Evolutionary conservation across 2,888 invertebrate species (phyloP).

Genomic region (Anoplius nigerrimus): DNA sequence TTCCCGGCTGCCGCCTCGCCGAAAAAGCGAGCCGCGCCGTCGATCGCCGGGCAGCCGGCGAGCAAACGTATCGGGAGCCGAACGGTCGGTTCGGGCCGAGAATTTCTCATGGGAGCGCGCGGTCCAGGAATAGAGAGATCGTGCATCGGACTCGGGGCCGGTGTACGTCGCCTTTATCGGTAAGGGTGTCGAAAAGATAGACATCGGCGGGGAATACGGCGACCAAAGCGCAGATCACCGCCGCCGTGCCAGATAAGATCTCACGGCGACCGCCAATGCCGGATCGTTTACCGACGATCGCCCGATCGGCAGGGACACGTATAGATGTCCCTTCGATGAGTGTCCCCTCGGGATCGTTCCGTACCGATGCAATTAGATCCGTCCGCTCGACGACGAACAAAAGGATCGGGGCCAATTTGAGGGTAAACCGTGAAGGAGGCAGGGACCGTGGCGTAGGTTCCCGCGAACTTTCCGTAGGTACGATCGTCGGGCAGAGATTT

Average conservation of each 20-base stretch:
- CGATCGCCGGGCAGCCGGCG: too few species aligned
- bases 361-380: conserved; percentile 56
- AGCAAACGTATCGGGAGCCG: too few species aligned
- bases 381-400: conserved; percentile 31
- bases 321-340: conserved; percentile 27
- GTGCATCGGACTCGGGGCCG: conserved; percentile 29
- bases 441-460: neutral
- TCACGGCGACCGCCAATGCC: conserved; percentile 43
- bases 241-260: conserved; percentile 52
- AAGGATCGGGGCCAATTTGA: conserved; percentile 36
- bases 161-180: conserved; percentile 50
- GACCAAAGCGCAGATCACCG: conserved; percentile 56
- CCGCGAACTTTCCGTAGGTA: too few species aligned
- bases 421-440: conserved; percentile 12
- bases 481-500: too few species aligned
- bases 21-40: too few species aligned
- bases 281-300: conserved; percentile 57
- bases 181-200: conserved; percentile 64
- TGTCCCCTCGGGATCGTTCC: conserved; percentile 49
- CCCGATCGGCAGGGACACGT: conserved; percentile 44
- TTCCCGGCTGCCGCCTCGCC: too few species aligned
- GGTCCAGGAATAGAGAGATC: conserved; percentile 54
- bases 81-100: neutral
- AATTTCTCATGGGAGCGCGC: conserved; percentile 10
- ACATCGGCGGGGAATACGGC: conserved; percentile 58